Conservation (phyloP, 2,113 vertebrate species). For the Bujurquina vittata region DNA sequence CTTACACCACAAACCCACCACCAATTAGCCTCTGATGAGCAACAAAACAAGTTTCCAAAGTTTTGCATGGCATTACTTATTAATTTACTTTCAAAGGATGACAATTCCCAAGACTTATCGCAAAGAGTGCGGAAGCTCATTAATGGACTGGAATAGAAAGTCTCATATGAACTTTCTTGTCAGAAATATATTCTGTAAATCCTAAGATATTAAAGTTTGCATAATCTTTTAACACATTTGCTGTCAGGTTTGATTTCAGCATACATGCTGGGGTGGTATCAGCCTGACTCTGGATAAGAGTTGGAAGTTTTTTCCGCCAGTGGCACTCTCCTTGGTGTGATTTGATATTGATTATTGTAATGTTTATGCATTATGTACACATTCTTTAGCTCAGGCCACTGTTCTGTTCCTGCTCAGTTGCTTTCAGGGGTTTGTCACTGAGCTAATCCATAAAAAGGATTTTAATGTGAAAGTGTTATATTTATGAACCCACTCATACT, state of each 20-base stretch:
- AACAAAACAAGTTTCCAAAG: slow-evolving; percentile 40
- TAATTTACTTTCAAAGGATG: slow-evolving; percentile 54
- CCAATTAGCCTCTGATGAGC: slow-evolving; percentile 41
- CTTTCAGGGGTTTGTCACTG: background rate
- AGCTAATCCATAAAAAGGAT: background rate
- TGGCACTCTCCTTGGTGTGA: background rate
- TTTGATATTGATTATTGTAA: slow-evolving; percentile 6
- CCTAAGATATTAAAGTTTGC: slow-evolving; percentile 61
- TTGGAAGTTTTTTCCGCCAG: background rate
- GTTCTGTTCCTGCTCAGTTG: background rate
- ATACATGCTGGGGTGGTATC: slow-evolving; percentile 12
- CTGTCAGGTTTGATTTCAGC: slow-evolving; percentile 54
- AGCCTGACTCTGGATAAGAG: slow-evolving; percentile 12
- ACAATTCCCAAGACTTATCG: slow-evolving; percentile 36
- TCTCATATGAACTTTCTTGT: slow-evolving; percentile 39
- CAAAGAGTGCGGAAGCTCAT: slow-evolving; percentile 41
- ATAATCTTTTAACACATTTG: slow-evolving; percentile 62
- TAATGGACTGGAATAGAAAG: slow-evolving; percentile 32
- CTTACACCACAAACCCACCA: slow-evolving; percentile 13
- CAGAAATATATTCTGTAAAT: slow-evolving; percentile 56
- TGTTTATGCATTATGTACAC: background rate
- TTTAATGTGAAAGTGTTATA: background rate
- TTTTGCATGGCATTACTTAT: slow-evolving; percentile 26
- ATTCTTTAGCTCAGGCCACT: background rate
- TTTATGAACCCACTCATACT: background rate